Conservation (phyloP, 2,113 vertebrate genomes). For the Urocolius indicus region DNA sequence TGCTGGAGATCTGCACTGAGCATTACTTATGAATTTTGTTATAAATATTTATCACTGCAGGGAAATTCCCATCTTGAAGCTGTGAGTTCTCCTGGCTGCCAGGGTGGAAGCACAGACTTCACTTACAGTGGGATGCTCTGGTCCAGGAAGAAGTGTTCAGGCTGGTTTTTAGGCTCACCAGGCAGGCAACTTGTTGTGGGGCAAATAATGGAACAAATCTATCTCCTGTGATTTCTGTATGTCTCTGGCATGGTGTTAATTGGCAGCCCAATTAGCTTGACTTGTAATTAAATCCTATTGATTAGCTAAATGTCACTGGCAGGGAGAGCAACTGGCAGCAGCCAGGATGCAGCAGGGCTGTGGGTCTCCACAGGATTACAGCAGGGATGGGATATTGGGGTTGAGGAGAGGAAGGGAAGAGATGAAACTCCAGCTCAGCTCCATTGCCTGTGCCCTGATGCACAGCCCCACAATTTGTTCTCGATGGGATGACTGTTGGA, state of each 20-base stretch:
- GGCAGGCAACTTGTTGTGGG: neutral
- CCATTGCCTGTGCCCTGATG: rapidly evolving
- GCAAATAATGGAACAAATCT: neutral
- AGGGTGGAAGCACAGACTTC: neutral
- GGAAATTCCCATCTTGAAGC: neutral
- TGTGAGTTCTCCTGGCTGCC: neutral
- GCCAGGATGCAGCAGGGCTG: neutral
- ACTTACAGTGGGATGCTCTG: neutral
- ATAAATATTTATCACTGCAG: constrained; percentile 29
- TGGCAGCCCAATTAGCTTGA: constrained; percentile 18
- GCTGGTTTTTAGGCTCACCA: neutral
- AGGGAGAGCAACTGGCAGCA: constrained; percentile 12
- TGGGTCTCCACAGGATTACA: neutral
- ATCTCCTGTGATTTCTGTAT: neutral
- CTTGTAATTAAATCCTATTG: constrained; percentile 62
- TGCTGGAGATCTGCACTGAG: neutral
- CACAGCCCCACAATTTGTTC: neutral
- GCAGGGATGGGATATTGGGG: neutral
- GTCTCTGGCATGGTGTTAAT: neutral
- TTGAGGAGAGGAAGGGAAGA: neutral
- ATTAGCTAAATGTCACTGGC: constrained; percentile 58
- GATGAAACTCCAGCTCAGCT: neutral
- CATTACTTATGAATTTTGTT: constrained; percentile 14
- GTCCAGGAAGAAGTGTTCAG: neutral
- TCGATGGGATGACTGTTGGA: rapidly evolving